Conservation (phyloP, 2,888 invertebrate genomes). For the Trichogramma dendrolimi region DNA sequence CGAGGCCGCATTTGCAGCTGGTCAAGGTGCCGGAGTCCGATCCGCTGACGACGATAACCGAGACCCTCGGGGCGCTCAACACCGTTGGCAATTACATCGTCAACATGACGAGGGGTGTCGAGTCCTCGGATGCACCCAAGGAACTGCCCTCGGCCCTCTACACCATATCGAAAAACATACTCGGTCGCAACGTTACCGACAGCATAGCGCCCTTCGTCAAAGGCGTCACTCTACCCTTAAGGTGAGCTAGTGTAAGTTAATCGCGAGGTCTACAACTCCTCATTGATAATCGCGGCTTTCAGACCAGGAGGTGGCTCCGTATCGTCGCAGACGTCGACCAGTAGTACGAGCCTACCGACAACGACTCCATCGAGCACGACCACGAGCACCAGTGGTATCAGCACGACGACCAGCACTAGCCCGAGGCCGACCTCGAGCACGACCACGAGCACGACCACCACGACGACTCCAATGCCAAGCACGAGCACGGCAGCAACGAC, state of each 20-base stretch:
- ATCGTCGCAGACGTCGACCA: too few relatives aligned
- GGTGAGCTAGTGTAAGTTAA: constrained; percentile 30
- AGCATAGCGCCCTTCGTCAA: constrained; percentile 72
- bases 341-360: not conserved
- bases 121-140: constrained; percentile 50
- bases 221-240: constrained; percentile 48
- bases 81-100: constrained; percentile 82
- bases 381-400: not conserved
- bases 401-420: not conserved
- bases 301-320: too few relatives aligned
- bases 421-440: constrained; percentile 4
- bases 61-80: constrained; percentile 74
- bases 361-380: constrained; percentile 13
- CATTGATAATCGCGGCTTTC: too few relatives aligned
- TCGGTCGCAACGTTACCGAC: constrained; percentile 75
- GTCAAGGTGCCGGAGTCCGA: constrained; percentile 37
- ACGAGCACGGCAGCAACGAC: constrained; percentile 24
- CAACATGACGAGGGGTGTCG: constrained; percentile 65
- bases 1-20: constrained; percentile 38
- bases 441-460: not conserved
- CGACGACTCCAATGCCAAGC: constrained; percentile 12
- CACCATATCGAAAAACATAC: constrained; percentile 74
- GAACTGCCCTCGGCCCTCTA: constrained; percentile 71
- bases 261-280: not conserved
- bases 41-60: constrained; percentile 56